A percentile compares a stretch with the other conserved stretches of the same genome.
These are phyloP conservation scores for Ectemnius continuus DNA, from an alignment of 2,888 invertebrate species.

Conservation along the genomic window DNA sequence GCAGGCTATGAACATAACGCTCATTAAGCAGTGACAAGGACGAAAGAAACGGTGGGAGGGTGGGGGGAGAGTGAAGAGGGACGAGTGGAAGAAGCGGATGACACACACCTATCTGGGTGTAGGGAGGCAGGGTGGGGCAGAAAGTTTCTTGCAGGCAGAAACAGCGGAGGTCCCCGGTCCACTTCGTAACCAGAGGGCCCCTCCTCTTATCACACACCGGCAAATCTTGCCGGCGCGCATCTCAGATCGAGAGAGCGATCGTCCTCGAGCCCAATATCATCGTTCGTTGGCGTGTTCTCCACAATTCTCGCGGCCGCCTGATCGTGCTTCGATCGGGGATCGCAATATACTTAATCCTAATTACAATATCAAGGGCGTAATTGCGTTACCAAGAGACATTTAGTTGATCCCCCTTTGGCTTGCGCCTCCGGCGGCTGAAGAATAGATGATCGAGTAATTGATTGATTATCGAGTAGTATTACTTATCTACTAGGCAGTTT, in stretches of 20 bases:
- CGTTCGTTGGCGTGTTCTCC: constrained; percentile 40
- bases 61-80: constrained; percentile 10
- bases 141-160: constrained; percentile 36
- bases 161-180: constrained; percentile 36
- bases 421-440: constrained; percentile 16
- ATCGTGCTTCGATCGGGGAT: constrained; percentile 39
- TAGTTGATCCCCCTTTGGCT: too few species aligned
- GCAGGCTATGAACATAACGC: constrained; percentile 66
- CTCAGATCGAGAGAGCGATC: constrained; percentile 64
- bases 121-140: constrained; percentile 2
- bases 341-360: constrained; percentile 54
- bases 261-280: constrained; percentile 78
- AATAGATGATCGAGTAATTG: constrained; percentile 47
- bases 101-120: too few species aligned
- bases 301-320: constrained; percentile 20
- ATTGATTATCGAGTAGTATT: constrained; percentile 36
- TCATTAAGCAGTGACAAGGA: constrained; percentile 55
- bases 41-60: constrained; percentile 15
- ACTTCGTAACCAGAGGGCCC: constrained; percentile 29
- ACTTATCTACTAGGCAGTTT: constrained; percentile 67
- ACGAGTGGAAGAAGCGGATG: constrained; percentile 12
- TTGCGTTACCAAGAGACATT: constrained; percentile 46
- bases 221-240: constrained; percentile 23
- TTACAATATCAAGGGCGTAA: constrained; percentile 19
- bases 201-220: constrained; percentile 28